Base-by-base conservation (phyloP, 2,797 vertebrate species). In the Syngnathus acus region DNA sequence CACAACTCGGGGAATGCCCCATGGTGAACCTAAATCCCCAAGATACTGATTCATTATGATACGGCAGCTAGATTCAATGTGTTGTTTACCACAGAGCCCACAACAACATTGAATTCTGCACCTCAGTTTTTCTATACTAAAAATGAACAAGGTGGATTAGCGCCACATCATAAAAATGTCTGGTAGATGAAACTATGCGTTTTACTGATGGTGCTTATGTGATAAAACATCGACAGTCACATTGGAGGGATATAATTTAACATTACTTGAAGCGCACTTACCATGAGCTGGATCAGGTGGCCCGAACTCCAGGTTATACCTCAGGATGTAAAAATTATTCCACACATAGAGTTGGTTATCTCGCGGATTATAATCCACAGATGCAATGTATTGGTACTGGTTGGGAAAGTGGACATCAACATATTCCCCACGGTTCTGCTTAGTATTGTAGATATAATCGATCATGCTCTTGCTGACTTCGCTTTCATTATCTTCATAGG, bases 241-340 rank as follows among this genome's bases (percentile, higher is more conserved):
- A 59, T 66, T 73, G 68, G 65, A 67, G 77, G 72, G 73, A 71
- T 65, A 71, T 38, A 72, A 70, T 81, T 76, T 75, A 67, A 74
- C 65, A n/a, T 6, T 47, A 3, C 8, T 26, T 57, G 53, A 17
- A 58, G 48, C 67, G 58, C 65, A 74, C 92, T 93, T 95, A 99
- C 97, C 97, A 90, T 97, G 95, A 77, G 94, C 94, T 75, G 97
- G 94, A 87, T 99, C 97, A 9, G 96, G 97, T 38, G 95, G 95
- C 76, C 94, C 95, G 66, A 99, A 99, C 78, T 94, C 95, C 89
- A 99, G 90, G 78, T 95, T 95, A 72, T 99, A 99, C 72, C 95
- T 89, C 84, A 99, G 92, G 82, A 99, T 94, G 89, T 98, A 98
- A 89, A 97, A 98, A 91, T 99, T 99, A 93, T 99, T 98, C 97